Evolutionary conservation across 2,113 vertebrate species (phyloP), one percentile per base, ranked within the genome.

Genomic region (Steatornis caripensis): DNA sequence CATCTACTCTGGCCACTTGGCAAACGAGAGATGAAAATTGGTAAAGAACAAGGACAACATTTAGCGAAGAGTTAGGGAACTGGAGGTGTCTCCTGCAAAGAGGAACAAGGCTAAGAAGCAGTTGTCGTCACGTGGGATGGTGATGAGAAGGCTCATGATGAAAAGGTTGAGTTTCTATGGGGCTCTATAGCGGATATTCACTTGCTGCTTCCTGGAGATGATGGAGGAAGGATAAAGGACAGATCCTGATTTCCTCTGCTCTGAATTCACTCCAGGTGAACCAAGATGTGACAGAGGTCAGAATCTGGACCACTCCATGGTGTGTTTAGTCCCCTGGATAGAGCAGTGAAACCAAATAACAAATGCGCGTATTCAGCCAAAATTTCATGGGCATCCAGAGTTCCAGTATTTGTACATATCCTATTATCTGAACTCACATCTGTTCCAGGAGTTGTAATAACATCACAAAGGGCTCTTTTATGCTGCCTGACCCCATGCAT

Each of bases 401-500:
- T 76, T 89, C 76, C 68, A 82, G 53, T 24, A 79, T 64, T 89
- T 93, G 77, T 91, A 89, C 80, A 60, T 65, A 83, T 69, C 75
- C 66, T 90, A 60, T 89, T 94, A 64, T 84, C 57, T 88, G 86
- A 90, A 93, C 71, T 60, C 51, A 65, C 91, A 87, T 96, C 93
- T 95, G 55, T 90, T 83, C 34, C 82, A 94, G 92, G 84, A 84
- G 60, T 72, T 97, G 82, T 92, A 94, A 82, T 86, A 76, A 82
- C 68, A 82, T 74, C 87, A 94, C 90, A 97, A 97, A 98, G 96
- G 96, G 96, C 96, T 98, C 91, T 95, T 98, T 96, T 92, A 82
- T 95, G 91, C 83, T 95, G 93, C 96, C 94, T 96, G 91, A 96
- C 84, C 89, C 94, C 32, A 41, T 77, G 72, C 83, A 77, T 82